Evolutionary conservation across 1,140 invertebrate species (phyloP).

Genomic region (Trachymyrmex cornetzi): DNA sequence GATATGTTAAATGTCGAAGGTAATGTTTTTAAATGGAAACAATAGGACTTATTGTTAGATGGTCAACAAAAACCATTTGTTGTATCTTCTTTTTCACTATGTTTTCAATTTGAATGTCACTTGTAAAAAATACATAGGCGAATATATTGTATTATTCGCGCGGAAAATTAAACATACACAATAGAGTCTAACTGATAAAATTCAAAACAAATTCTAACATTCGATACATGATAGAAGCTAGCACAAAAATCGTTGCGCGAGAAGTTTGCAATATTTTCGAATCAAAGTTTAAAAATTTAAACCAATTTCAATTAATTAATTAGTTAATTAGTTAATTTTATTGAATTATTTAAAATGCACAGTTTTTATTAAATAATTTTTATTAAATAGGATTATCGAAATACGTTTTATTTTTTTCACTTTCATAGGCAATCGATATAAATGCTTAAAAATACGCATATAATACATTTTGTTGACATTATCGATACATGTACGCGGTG

Average conservation of each 20-base stretch:
- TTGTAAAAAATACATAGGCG: neutral
- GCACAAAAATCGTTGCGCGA: neutral
- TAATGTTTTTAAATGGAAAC: neutral
- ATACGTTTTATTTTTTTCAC: neutral
- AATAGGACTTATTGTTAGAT: neutral
- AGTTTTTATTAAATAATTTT: slow-evolving; percentile 8
- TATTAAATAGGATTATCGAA: neutral
- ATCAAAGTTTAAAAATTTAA: neutral
- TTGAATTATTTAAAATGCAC: too few relatives aligned
- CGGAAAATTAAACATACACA: neutral
- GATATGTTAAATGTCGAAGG: neutral
- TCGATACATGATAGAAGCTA: neutral
- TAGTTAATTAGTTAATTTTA: too few relatives aligned
- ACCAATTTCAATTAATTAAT: too few relatives aligned
- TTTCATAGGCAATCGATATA: neutral
- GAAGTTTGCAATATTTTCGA: neutral
- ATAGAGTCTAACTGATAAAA: neutral
- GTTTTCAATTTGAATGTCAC: neutral
- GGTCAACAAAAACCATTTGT: neutral
- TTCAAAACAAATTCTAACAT: neutral
- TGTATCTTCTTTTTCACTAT: neutral
- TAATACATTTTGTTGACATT: neutral
- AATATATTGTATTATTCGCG: neutral
- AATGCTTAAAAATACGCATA: neutral
- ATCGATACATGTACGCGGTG: neutral